Evolutionary conservation across 2,113 vertebrate genomes (phyloP).

Genomic region (Fulica atra): DNA sequence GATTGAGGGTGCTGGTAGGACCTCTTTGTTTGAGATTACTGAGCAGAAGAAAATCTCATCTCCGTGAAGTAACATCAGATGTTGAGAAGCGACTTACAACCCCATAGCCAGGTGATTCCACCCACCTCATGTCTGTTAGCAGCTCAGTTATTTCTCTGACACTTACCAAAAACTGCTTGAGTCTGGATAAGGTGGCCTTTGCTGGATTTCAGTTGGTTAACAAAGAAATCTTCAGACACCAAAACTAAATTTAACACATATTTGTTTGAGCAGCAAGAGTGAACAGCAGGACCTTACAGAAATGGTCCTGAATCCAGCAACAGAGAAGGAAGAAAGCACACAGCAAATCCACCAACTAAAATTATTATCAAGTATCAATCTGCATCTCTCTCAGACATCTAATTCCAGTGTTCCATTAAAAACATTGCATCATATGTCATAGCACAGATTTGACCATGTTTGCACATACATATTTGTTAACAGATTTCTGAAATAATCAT

Average conservation of each 20-base stretch:
- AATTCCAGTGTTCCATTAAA: not conserved
- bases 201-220: not conserved
- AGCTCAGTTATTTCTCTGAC: not conserved
- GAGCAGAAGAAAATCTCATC: not conserved
- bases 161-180: not conserved
- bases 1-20: not conserved
- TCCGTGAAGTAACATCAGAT: accelerated
- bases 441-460: not conserved
- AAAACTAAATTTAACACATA: not conserved
- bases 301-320: not conserved
- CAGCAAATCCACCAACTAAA: not conserved
- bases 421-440: not conserved
- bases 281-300: not conserved
- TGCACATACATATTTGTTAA: not conserved
- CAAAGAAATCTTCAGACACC: not conserved
- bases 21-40: not conserved
- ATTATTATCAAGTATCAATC: not conserved
- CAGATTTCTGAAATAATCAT: not conserved
- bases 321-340: not conserved
- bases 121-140: not conserved
- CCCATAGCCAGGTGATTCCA: not conserved
- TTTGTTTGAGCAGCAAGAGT: not conserved
- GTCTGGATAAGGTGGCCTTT: not conserved
- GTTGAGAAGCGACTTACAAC: not conserved
- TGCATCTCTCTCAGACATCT: not conserved